Base-by-base conservation (phyloP, 2,113 vertebrate genomes). In the Limanda limanda region DNA sequence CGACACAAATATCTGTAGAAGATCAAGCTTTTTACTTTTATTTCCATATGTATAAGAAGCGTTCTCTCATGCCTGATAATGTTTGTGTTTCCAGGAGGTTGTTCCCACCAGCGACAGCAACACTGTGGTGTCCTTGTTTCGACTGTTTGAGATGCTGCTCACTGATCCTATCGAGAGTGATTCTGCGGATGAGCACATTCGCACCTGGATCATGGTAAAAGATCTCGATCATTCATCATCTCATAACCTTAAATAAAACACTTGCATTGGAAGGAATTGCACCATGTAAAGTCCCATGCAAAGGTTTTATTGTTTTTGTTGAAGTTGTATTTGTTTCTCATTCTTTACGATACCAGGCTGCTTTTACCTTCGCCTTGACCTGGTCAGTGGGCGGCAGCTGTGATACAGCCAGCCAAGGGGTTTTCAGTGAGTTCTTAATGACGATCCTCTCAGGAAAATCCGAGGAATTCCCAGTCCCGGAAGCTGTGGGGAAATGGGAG, bases 381-480 rank as follows among this genome's bases (percentile, higher is more conserved):
- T 99, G 98, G 98, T 98, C 97, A 23, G 78, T 97, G 84, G 98
- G 97, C 71, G 98, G 95, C 82, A 95, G 94, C 90, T 98, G 96
- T 93, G 96, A 99, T 82, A 70, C 92, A 78, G 94, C 95, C 45
- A 95, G 98, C 83, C 95, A 95, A 25, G 71, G 85, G 45, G 76
- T 85, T 75, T 99, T 99, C 91, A 97, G 96, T 87, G 24, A 67
- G 21, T 99, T 97, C 78, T 37, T 98, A 52, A 95, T 92, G 58
- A 78, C 74, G 64, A 92, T 81, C 27, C 2, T 96, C 54, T 56
- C 78, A 35, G 97, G 96, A 64, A 94, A 92, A 62, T 83, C 84
- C 63, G 55, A 84, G 23, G 60, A 84, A 27, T 78, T 94, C 76
- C 95, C 95, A 12, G 0, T 96, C 5, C 98, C 98, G 24, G 37